These are phyloP conservation scores for Oncorhynchus gorbuscha DNA, from an alignment of 2,113 vertebrate genomes.

Conservation along the genomic window DNA sequence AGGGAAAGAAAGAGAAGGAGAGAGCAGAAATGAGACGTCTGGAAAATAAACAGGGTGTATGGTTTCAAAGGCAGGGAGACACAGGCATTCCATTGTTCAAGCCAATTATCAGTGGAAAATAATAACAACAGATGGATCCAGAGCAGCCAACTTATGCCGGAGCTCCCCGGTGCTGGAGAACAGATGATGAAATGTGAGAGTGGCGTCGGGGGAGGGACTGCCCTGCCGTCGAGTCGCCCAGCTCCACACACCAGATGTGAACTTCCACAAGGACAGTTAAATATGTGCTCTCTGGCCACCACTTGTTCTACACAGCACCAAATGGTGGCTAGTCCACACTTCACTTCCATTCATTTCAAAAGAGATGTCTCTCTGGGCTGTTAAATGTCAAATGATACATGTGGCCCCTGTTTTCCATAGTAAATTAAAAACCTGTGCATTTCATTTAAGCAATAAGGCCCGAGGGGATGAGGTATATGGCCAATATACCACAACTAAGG, in stretches of 20 bases:
- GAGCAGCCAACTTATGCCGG: constrained; percentile 91
- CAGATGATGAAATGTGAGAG: constrained; percentile 98
- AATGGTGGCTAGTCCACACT: constrained; percentile 33
- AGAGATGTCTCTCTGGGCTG: not conserved
- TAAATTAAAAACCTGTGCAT: constrained; percentile 26
- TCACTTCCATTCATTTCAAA: constrained; percentile 8
- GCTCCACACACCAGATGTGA: constrained; percentile 90
- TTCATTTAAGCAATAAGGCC: constrained; percentile 24
- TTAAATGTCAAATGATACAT: constrained; percentile 39
- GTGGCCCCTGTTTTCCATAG: constrained; percentile 36
- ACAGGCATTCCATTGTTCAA: constrained; percentile 99
- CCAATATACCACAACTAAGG: too few species aligned
- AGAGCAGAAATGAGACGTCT: constrained; percentile 76
- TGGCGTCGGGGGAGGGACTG: constrained; percentile 77
- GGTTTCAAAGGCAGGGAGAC: constrained; percentile 96
- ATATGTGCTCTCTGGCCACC: constrained; percentile 47
- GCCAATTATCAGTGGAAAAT: constrained; percentile 99
- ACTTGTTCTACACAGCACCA: constrained; percentile 27
- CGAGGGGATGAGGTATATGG: too few species aligned
- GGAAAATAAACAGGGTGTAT: constrained; percentile 84
- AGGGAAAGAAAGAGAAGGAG: constrained; percentile 40
- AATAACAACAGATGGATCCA: constrained; percentile 99
- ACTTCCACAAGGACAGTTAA: constrained; percentile 68
- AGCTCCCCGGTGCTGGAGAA: constrained; percentile 86
- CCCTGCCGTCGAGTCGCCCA: constrained; percentile 76